Base-by-base conservation (phyloP, 2,113 vertebrate genomes). In the Sebastes schlegelii region DNA sequence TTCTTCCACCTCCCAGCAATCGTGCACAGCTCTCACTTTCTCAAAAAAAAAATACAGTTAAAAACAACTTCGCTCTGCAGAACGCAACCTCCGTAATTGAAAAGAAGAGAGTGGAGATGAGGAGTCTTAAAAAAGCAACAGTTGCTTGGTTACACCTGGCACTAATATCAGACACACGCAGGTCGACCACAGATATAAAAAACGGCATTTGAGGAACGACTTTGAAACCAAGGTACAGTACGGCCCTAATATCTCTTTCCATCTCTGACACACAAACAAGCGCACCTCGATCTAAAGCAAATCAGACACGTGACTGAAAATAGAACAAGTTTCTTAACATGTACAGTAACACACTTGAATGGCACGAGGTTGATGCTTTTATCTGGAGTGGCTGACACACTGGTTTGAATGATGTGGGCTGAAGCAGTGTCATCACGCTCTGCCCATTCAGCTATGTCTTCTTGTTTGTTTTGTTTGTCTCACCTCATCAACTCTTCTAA, bases 81-180 rank as follows among this genome's bases (percentile, higher is more conserved):
- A 51, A 42, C 65, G 21, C 77, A 83, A 70, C 69, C 68, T 74
- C 48, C 19, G 45, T 77, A 80, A 90, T 63, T 87, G 82, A 89
- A 74, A 81, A 82, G 26, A 75, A 66, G 58, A 68, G 73, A 71
- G 68, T 23, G 48, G 57, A 68, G 73, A 72, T 51, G 78, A 76
- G 63, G 48, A 84, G 77, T 71, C 86, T 87, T 83, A 84, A 90
- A 90, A 89, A 91, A 89, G 79, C 52, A 79, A 84, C 3, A 10
- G 88, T 92, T 92, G 91, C 91, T 87, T 88, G 87, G 92, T 86
- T 86, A 92, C 90, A 90, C 85, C 86, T 87, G 82, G 61, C 43
- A 78, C 72, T 82, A 82, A 84, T 68, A 65, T 14, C 71, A 92
- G 66, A 84, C 70, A 79, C 5, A 2, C 19, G 60, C 69, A 86